Evolutionary conservation across 1,140 invertebrate species (phyloP).

Genomic region (Drosophila serrata): DNA sequence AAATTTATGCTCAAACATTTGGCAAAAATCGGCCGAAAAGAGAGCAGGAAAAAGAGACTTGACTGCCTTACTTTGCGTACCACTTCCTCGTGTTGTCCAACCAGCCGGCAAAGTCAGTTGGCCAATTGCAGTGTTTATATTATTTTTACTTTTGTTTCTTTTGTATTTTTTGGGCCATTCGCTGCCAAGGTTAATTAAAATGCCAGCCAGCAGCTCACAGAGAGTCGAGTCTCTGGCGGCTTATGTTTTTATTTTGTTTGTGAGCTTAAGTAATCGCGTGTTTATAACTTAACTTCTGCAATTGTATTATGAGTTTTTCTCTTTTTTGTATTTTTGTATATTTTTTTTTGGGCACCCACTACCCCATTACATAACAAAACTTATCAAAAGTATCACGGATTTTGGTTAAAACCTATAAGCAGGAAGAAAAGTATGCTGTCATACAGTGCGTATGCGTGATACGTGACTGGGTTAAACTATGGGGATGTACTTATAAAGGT

Average conservation of each 20-base stretch:
- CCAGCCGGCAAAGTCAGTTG: slow-evolving; percentile 80
- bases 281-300: slow-evolving; percentile 60
- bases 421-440: slow-evolving; percentile 69
- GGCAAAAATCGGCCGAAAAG: slow-evolving; percentile 31
- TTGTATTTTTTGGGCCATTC: slow-evolving; percentile 67
- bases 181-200: slow-evolving; percentile 84
- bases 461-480: slow-evolving; percentile 62
- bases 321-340: slow-evolving; percentile 7
- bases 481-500: slow-evolving; percentile 19
- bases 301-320: slow-evolving; percentile 61
- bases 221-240: slow-evolving; percentile 21
- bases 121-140: slow-evolving; percentile 75
- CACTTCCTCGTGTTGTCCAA: slow-evolving; percentile 78
- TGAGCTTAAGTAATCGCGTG: slow-evolving; percentile 72
- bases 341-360: slow-evolving; percentile 57
- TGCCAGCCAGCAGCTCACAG: slow-evolving; percentile 65
- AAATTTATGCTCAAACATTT: slow-evolving; percentile 66
- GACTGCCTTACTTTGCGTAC: slow-evolving; percentile 72
- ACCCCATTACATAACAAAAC: slow-evolving; percentile 60
- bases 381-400: slow-evolving; percentile 79
- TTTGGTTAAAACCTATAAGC: slow-evolving; percentile 49
- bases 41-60: slow-evolving; percentile 72
- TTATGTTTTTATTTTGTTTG: slow-evolving; percentile 20
- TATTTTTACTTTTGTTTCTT: slow-evolving; percentile 57
- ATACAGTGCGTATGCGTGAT: slow-evolving; percentile 70